A percentile compares a stretch with the other conserved stretches of the same genome.
phyloP scores from a whole-genome alignment of 2,797 vertebrate genomes.

The Siniperca obscura region DNA sequence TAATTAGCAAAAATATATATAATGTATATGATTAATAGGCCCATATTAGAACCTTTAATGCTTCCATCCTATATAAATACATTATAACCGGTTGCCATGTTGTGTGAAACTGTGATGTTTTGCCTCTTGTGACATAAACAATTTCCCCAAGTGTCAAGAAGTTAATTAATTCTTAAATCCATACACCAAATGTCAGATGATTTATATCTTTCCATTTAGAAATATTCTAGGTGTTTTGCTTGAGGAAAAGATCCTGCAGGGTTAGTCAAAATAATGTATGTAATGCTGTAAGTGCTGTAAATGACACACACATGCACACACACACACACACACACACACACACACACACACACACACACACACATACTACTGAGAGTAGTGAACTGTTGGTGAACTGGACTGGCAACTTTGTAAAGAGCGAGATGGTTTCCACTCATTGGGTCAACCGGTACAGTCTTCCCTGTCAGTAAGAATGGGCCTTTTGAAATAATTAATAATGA shows the following conservation, averaged over 20 bases:
- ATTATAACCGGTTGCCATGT: background rate
- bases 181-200: background rate
- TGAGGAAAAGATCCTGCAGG: background rate
- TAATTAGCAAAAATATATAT: background rate
- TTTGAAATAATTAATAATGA: background rate
- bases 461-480: background rate
- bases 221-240: background rate
- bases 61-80: background rate
- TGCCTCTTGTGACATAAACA: background rate
- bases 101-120: background rate
- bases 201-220: background rate
- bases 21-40: background rate
- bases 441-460: background rate
- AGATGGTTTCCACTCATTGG: too few species aligned
- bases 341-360: too few species aligned
- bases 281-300: background rate
- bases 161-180: background rate
- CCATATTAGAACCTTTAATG: background rate
- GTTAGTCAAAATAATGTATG: too few species aligned
- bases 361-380: background rate
- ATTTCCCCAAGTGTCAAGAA: background rate
- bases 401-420: background rate
- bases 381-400: background rate
- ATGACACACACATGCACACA: background rate
- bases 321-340: background rate